These are phyloP conservation scores for Nycticebus coucang DNA, from an alignment of 2,113 vertebrate species.

Conservation along the genomic window DNA sequence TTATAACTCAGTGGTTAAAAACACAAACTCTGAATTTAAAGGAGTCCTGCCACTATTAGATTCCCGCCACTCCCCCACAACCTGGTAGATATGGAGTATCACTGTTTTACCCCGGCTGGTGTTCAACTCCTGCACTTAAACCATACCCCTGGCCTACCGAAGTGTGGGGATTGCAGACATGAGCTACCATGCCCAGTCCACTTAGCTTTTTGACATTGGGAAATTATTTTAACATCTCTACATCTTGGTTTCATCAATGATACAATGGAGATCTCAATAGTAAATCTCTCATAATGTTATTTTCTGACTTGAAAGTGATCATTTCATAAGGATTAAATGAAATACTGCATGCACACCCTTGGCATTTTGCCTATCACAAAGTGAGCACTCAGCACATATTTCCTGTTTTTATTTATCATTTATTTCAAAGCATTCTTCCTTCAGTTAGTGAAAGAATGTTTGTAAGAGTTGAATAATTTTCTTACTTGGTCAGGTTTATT, in stretches of 20 bases:
- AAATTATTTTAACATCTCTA: background rate
- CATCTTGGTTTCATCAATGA: background rate
- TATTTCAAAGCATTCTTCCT: background rate
- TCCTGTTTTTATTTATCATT: background rate
- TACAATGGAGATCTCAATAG: background rate
- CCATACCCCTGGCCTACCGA: too few relatives aligned
- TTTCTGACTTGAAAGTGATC: background rate
- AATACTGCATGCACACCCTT: background rate
- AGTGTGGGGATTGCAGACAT: too few relatives aligned
- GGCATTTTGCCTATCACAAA: background rate
- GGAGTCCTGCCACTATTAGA: background rate
- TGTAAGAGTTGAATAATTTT: background rate
- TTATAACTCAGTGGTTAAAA: background rate
- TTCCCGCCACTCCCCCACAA: too few relatives aligned
- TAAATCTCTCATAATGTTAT: background rate
- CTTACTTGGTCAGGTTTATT: conserved; percentile 47
- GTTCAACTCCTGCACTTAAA: too few relatives aligned
- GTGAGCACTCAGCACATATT: background rate
- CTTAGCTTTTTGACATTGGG: background rate
- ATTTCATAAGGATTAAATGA: background rate
- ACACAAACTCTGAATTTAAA: background rate
- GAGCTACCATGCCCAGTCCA: too few relatives aligned
- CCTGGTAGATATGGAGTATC: too few relatives aligned
- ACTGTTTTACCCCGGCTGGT: too few relatives aligned
- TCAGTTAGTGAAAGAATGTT: background rate